Percentiles rank a stretch among this genome's conserved stretches.
Conservation (phyloP, 64 coral and sea anemone genomes). For the Porites lutea region DNA sequence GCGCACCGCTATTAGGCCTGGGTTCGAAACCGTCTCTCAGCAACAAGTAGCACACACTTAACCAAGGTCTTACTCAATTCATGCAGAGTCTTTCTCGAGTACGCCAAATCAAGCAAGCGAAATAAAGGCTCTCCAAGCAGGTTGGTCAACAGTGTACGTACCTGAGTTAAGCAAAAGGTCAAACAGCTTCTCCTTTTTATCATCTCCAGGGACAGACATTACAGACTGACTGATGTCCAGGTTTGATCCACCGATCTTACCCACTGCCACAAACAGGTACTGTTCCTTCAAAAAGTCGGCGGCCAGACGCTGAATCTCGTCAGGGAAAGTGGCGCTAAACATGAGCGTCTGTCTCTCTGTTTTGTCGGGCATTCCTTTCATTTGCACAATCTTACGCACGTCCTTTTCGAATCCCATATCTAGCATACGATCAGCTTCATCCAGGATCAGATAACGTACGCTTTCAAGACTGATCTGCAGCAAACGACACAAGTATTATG, state of each 20-base stretch:
- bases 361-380: constrained; percentile 85
- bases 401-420: constrained; percentile 92
- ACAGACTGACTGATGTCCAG: constrained; percentile 83
- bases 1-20: too few species aligned
- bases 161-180: constrained; percentile 86
- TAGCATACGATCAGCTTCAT: constrained; percentile 98
- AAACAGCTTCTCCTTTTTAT: constrained; percentile 88
- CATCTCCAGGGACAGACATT: constrained; percentile 63
- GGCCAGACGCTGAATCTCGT: constrained; percentile 89
- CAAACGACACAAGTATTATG: neutral
- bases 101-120: too few species aligned
- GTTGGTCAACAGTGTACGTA: neutral
- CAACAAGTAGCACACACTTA: too few species aligned
- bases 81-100: too few species aligned
- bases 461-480: constrained; percentile 76
- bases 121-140: too few species aligned
- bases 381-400: constrained; percentile 77
- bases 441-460: constrained; percentile 91
- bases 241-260: constrained; percentile 91
- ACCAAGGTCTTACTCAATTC: too few species aligned
- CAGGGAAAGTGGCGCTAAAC: constrained; percentile 98
- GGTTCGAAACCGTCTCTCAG: too few species aligned
- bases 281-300: constrained; percentile 82
- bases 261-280: constrained; percentile 93
- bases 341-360: constrained; percentile 87